Base-by-base conservation (phyloP, 1,140 invertebrate species). In the Tetraneura akinire region DNA sequence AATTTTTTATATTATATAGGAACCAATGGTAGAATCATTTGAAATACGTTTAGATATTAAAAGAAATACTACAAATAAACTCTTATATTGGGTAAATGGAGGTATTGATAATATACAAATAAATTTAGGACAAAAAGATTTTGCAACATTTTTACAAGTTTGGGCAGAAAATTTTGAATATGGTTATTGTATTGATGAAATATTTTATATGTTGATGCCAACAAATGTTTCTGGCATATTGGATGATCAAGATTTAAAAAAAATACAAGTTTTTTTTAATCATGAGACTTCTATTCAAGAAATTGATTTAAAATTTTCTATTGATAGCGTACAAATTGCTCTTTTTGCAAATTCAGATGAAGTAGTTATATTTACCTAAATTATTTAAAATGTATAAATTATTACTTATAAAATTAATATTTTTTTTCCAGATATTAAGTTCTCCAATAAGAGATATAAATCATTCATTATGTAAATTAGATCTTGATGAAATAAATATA, bases 21-120 rank as follows among this genome's bases (percentile, higher is more conserved):
- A 94, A 85, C 90, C 91, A 16, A 91, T 95, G 68, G 83, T 95
- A 13, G 93, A 94, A 83, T 92, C 92, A 4, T 86, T 93, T 14
- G 90, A 88, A 80, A 84, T 94, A 23, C 89, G 91, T 66, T 88
- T 93, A 57, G 92, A 93, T 82, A 85, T 94, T 21, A 94, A 93
- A 84, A 86, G 92, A 62, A 78, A 78, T 78, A 45, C 37, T 11
- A 47, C 74, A 18, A 60, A 13, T 47, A 60, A 78, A 47, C 37
- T 78, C 23, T 78, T 78, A 5, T 78, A 62, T n/a, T 45, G 53
- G 37, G 60, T 78, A 23, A 62, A 78, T 47, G 74, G 74, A 26
- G 53, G 55, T 47, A 78, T 93, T 82, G 91, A 93, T 80, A 86
- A 87, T 13, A 87, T 94, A 1, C 85, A 88, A 53, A 85, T 93